Percentiles rank a stretch among this genome's conserved stretches.
These are phyloP conservation scores for Merluccius polli DNA, from an alignment of 2,797 vertebrate genomes.

Conservation along the genomic window DNA sequence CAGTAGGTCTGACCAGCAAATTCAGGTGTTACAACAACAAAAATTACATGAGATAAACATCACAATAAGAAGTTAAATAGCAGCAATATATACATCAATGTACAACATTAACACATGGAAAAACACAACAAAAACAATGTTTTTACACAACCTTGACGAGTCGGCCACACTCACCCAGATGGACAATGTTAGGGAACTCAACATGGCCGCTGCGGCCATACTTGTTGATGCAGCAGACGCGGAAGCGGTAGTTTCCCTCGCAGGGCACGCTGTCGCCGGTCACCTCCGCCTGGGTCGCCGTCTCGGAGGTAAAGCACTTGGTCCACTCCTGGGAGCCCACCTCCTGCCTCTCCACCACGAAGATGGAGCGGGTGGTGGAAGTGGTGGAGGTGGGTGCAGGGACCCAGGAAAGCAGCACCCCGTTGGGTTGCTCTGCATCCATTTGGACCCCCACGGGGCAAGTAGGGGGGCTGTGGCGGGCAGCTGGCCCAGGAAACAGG, in stretches of 20 bases:
- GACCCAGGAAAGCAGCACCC: conserved; percentile 81
- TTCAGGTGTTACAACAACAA: too few species aligned
- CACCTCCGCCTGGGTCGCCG: conserved; percentile 75
- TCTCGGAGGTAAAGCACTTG: conserved; percentile 83
- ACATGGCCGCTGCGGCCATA: conserved; percentile 84
- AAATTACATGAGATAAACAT: too few species aligned
- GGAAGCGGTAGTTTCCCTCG: conserved; percentile 85
- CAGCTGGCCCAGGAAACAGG: conserved; percentile 64
- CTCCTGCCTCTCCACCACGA: conserved; percentile 84
- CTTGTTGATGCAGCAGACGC: conserved; percentile 83
- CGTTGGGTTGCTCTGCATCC: conserved; percentile 77
- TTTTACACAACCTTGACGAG: too few species aligned
- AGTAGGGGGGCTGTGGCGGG: conserved; percentile 79
- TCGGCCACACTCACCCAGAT: conserved; percentile 77
- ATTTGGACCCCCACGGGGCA: conserved; percentile 77
- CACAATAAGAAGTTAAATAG: too few species aligned
- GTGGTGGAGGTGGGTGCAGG: conserved; percentile 74
- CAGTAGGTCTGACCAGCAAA: too few species aligned
- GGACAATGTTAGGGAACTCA: conserved; percentile 82
- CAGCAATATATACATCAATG: too few species aligned
- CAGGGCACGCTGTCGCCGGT: conserved; percentile 76
- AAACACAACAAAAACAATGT: too few species aligned
- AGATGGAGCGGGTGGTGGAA: conserved; percentile 74
- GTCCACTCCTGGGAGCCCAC: conserved; percentile 82
- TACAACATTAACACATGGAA: too few species aligned